Base-by-base conservation (phyloP, 2,797 vertebrate genomes). In the Molossus molossus region DNA sequence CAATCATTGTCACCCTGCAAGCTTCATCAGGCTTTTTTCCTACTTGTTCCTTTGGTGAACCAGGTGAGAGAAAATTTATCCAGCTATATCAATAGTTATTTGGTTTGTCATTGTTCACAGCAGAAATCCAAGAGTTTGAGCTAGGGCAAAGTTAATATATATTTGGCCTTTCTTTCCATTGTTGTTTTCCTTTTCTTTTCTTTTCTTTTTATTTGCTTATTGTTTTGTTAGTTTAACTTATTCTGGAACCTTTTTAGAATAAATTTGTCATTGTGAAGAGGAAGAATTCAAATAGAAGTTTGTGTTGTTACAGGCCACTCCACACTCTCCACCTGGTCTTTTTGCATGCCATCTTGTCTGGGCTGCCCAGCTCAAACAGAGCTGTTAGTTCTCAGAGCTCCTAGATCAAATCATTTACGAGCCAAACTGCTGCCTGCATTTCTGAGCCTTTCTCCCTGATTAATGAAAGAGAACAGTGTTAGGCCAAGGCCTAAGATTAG, bases 41-140 rank as follows among this genome's bases (percentile, higher is more conserved):
- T 96, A 90, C 91, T 62, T 93, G 94, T 97, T 97, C 97, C 96
- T 98, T 97, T 96, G 95, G 94, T 86, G 81, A 98, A 95, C 50
- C 95, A 97, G 97, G 97, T 98, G 72, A 97, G 97, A 93, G 29
- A 67, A 92, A 94, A 83, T 91, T 89, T n/a, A 93, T 96, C 33
- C 55, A 65, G 48, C 53, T 87, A 60, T 37, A n/a, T 57, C 12
- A 21, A n/a, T 75, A 58, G 57, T 55, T 92, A 93, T 25, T 87
- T 92, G 40, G 1, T 83, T 87, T 84, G 55, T 67, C 73, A 1
- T 12, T 55, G 7, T 29, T 20, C 5, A 33, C 58, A 3, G 27
- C 29, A 95, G 57, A 95, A 95, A 87, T 11, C 1, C 48, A 83
- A 18, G 21, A 65, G 6, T 87, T 65, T 53, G n/a, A 87, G 15